phyloP scores from a whole-genome alignment of 2,888 invertebrate genomes.

The Pycnomerus fuliginosus region DNA sequence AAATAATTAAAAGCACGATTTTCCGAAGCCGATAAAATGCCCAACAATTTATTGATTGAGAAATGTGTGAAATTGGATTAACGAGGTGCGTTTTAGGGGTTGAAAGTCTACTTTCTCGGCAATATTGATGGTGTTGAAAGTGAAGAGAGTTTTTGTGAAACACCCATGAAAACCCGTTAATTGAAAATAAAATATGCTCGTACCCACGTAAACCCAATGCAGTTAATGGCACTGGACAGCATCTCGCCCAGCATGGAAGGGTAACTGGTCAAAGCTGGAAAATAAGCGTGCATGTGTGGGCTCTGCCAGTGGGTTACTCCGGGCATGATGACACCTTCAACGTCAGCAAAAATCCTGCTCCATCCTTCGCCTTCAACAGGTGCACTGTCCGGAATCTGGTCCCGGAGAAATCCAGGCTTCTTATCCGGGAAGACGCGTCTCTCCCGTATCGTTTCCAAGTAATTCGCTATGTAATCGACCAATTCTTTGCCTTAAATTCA shows the following conservation, averaged over 20 bases:
- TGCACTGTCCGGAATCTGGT: conserved; percentile 81
- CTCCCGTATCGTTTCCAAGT: conserved; percentile 86
- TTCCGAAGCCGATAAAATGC: too few species aligned
- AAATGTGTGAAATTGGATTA: too few species aligned
- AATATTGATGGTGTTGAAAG: too few species aligned
- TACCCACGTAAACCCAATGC: conserved; percentile 97
- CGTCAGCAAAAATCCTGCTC: conserved; percentile 88
- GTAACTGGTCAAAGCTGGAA: conserved; percentile 91
- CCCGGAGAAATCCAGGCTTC: conserved; percentile 90
- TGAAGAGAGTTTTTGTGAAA: too few species aligned
- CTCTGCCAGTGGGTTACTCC: conserved; percentile 97
- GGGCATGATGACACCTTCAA: conserved; percentile 94
- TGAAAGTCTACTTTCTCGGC: too few species aligned
- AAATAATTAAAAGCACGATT: too few species aligned
- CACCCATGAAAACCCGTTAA: too few species aligned
- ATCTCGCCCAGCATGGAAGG: conserved; percentile 95
- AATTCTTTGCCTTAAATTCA: conserved; percentile 78
- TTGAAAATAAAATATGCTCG: too few species aligned
- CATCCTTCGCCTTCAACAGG: conserved; percentile 86
- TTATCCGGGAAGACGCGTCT: conserved; percentile 91
- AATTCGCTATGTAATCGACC: conserved; percentile 98
- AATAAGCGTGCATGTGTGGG: conserved; percentile 98
- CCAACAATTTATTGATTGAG: too few species aligned
- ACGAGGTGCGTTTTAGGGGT: too few species aligned
- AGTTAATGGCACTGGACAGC: conserved; percentile 92